These are phyloP conservation scores for Nansenia antarctica DNA, from an alignment of 2,113 vertebrate species.

Conservation along the genomic window DNA sequence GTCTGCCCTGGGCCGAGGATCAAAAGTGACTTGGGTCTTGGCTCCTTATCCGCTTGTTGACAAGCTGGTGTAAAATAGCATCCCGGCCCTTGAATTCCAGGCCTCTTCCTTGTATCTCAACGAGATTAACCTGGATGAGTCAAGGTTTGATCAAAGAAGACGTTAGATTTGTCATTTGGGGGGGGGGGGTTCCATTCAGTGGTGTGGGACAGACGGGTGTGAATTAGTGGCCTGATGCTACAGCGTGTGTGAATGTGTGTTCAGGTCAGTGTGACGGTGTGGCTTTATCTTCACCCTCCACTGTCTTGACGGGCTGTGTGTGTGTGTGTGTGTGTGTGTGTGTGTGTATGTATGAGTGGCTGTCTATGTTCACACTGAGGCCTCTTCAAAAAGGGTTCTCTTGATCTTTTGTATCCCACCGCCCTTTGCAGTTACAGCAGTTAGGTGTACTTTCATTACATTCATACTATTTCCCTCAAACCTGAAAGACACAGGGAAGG, in stretches of 20 bases:
- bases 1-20: slow-evolving; percentile 49
- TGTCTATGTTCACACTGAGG: no score
- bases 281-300: not conserved
- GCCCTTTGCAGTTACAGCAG: no score
- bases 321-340: slow-evolving; percentile 11
- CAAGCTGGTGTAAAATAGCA: slow-evolving; percentile 3
- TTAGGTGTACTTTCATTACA: no score
- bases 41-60: slow-evolving; percentile 33
- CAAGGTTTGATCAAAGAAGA: no score
- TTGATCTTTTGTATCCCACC: no score
- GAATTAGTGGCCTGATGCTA: slow-evolving; percentile 10
- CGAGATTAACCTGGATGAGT: no score
- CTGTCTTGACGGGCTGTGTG: not conserved
- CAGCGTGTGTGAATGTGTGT: slow-evolving; percentile 20
- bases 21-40: slow-evolving; percentile 43
- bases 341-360: no score
- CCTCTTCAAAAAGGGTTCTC: no score
- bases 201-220: not conserved
- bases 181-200: not conserved
- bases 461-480: no score
- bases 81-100: not conserved
- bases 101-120: no score
- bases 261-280: slow-evolving; percentile 10
- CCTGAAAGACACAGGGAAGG: no score
- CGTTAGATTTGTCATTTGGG: not conserved